Conservation (phyloP, 2,888 invertebrate genomes). For the Noctuana brunneofusca region DNA sequence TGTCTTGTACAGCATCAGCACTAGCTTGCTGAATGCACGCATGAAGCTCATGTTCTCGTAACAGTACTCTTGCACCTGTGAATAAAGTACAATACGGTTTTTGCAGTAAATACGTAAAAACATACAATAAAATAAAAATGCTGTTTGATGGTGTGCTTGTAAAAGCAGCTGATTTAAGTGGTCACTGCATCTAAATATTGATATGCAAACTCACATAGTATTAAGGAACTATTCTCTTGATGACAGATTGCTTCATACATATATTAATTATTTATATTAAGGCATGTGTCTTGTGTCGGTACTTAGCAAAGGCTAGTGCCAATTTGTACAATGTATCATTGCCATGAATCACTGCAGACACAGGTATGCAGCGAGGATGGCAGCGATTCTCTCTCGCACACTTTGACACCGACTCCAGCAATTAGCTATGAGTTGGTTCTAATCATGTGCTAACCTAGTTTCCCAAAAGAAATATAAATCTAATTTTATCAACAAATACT, state of each 20-base stretch:
- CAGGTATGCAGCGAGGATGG: constrained; percentile 14
- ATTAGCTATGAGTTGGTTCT: constrained; percentile 57
- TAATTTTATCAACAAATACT: too few relatives aligned
- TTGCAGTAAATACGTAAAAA: neutral
- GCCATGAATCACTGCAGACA: constrained; percentile 25
- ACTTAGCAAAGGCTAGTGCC: too few relatives aligned
- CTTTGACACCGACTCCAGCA: constrained; percentile 65
- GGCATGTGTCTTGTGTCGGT: too few relatives aligned
- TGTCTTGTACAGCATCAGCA: constrained; percentile 97
- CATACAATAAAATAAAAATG: too few relatives aligned
- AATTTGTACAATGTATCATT: constrained; percentile 37
- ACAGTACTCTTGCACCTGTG: constrained; percentile 95
- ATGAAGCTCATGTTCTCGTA: constrained; percentile 99
- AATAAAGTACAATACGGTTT: neutral
- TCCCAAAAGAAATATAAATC: too few relatives aligned
- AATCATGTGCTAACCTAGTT: constrained; percentile 58
- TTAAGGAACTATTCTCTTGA: too few relatives aligned
- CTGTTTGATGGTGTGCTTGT: too few relatives aligned
- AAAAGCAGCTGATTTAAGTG: too few relatives aligned
- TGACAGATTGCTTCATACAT: too few relatives aligned
- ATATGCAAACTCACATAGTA: too few relatives aligned
- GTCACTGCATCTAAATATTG: too few relatives aligned
- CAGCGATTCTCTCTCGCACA: constrained; percentile 53
- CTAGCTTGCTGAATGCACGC: constrained; percentile 98
- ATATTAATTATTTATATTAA: too few relatives aligned